phyloP scores from a whole-genome alignment of 1,140 invertebrate species.

The Caerostris extrusa region DNA sequence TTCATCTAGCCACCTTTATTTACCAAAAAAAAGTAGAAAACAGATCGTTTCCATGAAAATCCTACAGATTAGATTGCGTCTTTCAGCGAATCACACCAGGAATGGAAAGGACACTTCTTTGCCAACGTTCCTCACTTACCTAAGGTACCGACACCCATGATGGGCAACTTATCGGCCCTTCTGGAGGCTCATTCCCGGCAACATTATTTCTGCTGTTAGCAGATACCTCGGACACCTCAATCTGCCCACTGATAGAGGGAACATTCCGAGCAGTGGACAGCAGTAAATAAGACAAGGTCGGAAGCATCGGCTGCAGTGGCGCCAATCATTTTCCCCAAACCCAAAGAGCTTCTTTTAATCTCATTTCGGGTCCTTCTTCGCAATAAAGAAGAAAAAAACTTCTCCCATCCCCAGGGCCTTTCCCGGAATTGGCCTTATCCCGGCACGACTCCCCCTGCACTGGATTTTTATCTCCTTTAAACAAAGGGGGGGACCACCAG shows the following conservation, averaged over 20 bases:
- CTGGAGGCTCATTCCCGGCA: neutral
- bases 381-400: neutral
- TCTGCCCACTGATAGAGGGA: neutral
- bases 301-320: neutral
- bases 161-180: neutral
- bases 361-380: slow-evolving; percentile 3
- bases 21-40: no score
- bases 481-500: neutral
- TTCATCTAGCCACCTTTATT: no score
- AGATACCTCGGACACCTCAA: neutral
- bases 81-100: neutral
- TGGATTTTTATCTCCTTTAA: slow-evolving; percentile 39
- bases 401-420: neutral
- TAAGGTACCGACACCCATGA: neutral
- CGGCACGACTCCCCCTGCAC: neutral
- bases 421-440: slow-evolving; percentile 21
- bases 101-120: neutral
- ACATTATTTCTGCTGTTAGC: slow-evolving; percentile 31
- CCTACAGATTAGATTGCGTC: no score
- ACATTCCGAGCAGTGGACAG: neutral
- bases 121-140: neutral
- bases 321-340: slow-evolving; percentile 34
- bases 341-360: slow-evolving; percentile 25
- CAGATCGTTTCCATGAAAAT: no score
- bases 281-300: slow-evolving; percentile 22